Evolutionary conservation across 2,113 vertebrate genomes (phyloP).

Genomic region (Drymodes brunneopygia): DNA sequence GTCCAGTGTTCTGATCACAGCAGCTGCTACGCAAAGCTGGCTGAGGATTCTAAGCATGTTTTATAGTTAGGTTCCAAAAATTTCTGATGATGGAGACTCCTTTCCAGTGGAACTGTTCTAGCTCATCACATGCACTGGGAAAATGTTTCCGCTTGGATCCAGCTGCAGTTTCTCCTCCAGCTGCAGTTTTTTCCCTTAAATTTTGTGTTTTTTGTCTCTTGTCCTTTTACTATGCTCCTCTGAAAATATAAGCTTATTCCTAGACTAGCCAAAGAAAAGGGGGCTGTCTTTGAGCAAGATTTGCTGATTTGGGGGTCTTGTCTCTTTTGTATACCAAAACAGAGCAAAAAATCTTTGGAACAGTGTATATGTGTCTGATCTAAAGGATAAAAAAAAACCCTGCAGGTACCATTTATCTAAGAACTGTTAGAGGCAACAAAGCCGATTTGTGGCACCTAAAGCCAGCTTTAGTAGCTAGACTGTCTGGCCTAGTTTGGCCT

Average conservation of each 20-base stretch:
- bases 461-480: background rate
- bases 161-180: background rate
- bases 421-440: background rate
- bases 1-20: background rate
- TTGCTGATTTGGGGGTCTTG: background rate
- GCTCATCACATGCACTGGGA: background rate
- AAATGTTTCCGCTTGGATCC: background rate
- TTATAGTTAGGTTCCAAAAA: background rate
- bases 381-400: background rate
- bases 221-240: background rate
- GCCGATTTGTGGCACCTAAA: background rate
- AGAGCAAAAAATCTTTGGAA: background rate
- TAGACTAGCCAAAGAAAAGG: background rate
- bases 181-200: background rate
- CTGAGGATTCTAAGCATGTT: background rate
- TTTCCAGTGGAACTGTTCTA: background rate
- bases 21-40: background rate
- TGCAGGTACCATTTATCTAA: background rate
- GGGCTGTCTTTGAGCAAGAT: background rate
- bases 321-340: background rate
- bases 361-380: background rate
- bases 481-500: background rate
- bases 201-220: background rate
- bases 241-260: background rate
- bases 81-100: too few species aligned